Evolutionary conservation across 2,888 invertebrate genomes (phyloP).

Genomic region (Caenorhabditis uteleia): DNA sequence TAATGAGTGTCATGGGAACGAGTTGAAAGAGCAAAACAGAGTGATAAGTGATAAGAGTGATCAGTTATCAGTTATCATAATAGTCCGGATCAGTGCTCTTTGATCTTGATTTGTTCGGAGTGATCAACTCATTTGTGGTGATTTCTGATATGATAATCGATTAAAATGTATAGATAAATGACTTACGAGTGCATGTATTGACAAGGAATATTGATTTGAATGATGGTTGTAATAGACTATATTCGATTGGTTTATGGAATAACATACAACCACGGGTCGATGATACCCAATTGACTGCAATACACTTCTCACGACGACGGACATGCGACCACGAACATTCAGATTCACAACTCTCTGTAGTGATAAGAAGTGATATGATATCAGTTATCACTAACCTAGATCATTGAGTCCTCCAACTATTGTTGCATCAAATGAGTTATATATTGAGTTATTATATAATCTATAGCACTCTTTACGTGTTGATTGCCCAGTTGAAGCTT

Average conservation of each 20-base stretch:
- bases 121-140: background rate
- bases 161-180: no score
- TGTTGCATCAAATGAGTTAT: conserved; percentile 36
- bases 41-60: background rate
- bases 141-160: no score
- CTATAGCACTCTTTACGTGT: conserved; percentile 37
- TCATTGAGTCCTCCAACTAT: conserved; percentile 26
- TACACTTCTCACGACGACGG: conserved; percentile 28
- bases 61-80: background rate
- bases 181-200: conserved; percentile 25
- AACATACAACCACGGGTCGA: conserved; percentile 31
- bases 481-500: conserved; percentile 10
- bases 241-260: conserved; percentile 31
- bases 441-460: conserved; percentile 33
- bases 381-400: conserved; percentile 25
- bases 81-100: background rate
- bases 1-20: no score
- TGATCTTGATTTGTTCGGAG: background rate
- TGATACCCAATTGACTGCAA: conserved; percentile 30
- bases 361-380: background rate
- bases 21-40: no score
- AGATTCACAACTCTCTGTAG: conserved; percentile 28
- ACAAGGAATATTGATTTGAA: conserved; percentile 23
- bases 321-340: conserved; percentile 37
- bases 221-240: conserved; percentile 14